A percentile compares a stretch with the other conserved stretches of the same genome.
These are phyloP conservation scores for Lateolabrax maculatus DNA, from an alignment of 2,797 vertebrate genomes.

Conservation along the genomic window DNA sequence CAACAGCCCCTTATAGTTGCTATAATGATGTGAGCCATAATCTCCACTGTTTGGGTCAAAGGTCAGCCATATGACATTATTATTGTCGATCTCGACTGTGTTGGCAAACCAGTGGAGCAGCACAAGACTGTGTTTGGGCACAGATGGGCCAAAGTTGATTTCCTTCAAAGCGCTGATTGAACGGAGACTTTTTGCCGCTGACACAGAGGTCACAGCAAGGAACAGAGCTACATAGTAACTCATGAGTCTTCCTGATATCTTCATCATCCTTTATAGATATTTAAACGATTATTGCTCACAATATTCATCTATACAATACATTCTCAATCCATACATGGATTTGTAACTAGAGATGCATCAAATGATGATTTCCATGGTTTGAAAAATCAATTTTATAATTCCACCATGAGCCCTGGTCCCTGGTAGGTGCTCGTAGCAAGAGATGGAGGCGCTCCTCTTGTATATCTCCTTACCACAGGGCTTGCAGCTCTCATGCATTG, in stretches of 20 bases:
- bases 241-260: constrained; percentile 7
- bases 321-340: too few relatives aligned
- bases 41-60: constrained; percentile 65
- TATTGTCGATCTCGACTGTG: constrained; percentile 41
- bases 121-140: constrained; percentile 66
- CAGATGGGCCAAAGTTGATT: constrained; percentile 47
- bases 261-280: constrained; percentile 56
- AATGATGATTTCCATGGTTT: too few relatives aligned
- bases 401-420: too few relatives aligned
- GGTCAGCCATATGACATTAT: constrained; percentile 41
- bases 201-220: constrained; percentile 39
- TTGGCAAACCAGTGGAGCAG: constrained; percentile 79
- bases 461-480: too few relatives aligned
- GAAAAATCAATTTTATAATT: too few relatives aligned
- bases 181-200: constrained; percentile 33
- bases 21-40: constrained; percentile 74
- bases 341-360: too few relatives aligned
- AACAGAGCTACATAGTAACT: constrained; percentile 45
- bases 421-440: too few relatives aligned
- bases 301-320: not conserved
- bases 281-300: not conserved
- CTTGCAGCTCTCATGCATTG: too few relatives aligned
- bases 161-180: constrained; percentile 62
- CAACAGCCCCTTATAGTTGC: too few relatives aligned
- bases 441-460: too few relatives aligned